Evolutionary conservation across 2,888 invertebrate species (phyloP).

Genomic region (Sclerodermus sp.): DNA sequence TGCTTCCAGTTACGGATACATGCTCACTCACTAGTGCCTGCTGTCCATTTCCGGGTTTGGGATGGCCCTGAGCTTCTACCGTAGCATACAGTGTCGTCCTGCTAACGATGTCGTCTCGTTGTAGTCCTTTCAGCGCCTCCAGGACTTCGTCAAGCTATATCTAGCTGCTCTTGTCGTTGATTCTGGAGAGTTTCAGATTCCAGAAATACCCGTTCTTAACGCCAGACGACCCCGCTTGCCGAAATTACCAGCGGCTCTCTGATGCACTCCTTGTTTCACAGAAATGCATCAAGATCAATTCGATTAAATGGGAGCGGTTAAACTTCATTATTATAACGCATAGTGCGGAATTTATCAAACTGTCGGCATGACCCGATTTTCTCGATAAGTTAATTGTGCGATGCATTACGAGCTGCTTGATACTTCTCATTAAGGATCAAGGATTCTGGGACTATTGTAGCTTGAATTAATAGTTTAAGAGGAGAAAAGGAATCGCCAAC

Average conservation of each 20-base stretch:
- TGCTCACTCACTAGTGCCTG: constrained; percentile 12
- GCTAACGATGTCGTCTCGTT: constrained; percentile 25
- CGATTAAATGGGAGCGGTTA: constrained; percentile 17
- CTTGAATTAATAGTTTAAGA: no score
- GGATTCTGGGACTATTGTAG: no score
- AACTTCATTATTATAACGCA: no score
- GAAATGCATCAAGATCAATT: constrained; percentile 29
- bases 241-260: constrained; percentile 7
- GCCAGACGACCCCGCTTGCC: constrained; percentile 17
- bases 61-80: constrained; percentile 16
- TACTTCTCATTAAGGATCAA: no score
- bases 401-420: no score
- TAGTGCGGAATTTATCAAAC: no score
- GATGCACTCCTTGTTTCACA: constrained; percentile 27
- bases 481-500: no score
- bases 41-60: constrained; percentile 20
- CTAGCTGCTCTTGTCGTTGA: constrained; percentile 24
- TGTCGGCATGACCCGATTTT: no score
- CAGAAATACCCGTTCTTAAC: constrained; percentile 15
- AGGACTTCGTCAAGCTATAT: constrained; percentile 13
- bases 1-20: constrained; percentile 9
- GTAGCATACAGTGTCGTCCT: constrained; percentile 8
- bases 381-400: no score
- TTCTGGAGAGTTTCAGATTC: constrained; percentile 24
- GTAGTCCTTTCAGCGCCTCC: constrained; percentile 22